These are phyloP conservation scores for Oreonectes daqikongensis DNA, from an alignment of 2,797 vertebrate genomes.

Conservation along the genomic window DNA sequence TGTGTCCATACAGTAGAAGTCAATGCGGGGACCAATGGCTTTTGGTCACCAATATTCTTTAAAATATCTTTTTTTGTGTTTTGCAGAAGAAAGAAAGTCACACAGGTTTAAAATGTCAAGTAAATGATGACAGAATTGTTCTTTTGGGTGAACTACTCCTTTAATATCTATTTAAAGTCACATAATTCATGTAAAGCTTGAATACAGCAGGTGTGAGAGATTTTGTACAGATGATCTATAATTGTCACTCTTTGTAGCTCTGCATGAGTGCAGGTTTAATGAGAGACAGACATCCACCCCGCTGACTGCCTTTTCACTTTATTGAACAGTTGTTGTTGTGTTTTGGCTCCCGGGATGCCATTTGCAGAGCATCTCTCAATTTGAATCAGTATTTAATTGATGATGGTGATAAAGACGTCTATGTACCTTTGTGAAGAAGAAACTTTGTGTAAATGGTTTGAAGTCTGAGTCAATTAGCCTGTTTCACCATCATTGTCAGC, in stretches of 20 bases:
- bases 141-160: no score
- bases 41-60: no score
- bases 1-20: no score
- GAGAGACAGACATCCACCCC: slow-evolving; percentile 19
- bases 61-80: no score
- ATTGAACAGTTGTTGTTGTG: slow-evolving; percentile 34
- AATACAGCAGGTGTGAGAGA: not conserved
- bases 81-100: no score
- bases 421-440: not conserved
- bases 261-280: slow-evolving; percentile 1
- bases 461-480: not conserved
- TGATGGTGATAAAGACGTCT: not conserved
- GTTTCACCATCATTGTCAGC: not conserved
- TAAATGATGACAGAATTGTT: no score
- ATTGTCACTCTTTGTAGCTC: not conserved
- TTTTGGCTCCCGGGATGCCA: not conserved
- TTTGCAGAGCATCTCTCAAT: not conserved
- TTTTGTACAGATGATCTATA: not conserved
- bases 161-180: no score
- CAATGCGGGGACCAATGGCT: no score
- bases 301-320: slow-evolving; percentile 37
- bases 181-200: not conserved
- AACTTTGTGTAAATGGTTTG: not conserved
- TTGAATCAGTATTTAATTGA: not conserved
- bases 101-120: no score